Evolutionary conservation across 2,797 vertebrate species (phyloP).

Genomic region (Scleropages formosus): DNA sequence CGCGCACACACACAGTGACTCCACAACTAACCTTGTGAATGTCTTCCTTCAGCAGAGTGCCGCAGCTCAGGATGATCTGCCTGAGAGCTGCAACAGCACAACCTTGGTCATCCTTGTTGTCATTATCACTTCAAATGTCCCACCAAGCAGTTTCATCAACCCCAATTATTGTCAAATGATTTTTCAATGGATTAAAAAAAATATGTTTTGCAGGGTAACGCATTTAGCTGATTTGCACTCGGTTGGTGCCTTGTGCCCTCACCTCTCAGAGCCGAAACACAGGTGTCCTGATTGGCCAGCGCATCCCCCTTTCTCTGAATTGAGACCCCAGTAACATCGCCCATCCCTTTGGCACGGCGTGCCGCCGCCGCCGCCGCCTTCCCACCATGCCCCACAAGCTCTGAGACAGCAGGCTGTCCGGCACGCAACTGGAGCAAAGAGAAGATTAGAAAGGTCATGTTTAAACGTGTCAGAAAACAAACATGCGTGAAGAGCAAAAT

Average conservation of each 20-base stretch:
- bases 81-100: conserved; percentile 65
- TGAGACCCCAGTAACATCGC: conserved; percentile 47
- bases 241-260: background rate
- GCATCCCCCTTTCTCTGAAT: conserved; percentile 76
- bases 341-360: conserved; percentile 64
- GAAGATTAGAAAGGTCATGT: too few relatives aligned
- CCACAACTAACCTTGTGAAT: conserved; percentile 75
- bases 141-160: background rate
- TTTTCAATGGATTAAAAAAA: background rate
- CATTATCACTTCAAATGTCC: background rate
- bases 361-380: conserved; percentile 68
- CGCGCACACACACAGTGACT: background rate
- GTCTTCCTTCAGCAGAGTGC: conserved; percentile 81
- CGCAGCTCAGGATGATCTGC: conserved; percentile 72
- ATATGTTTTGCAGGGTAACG: conserved; percentile 63
- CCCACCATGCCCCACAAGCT: conserved; percentile 62
- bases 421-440: conserved; percentile 63
- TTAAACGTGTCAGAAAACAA: background rate
- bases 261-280: conserved; percentile 76
- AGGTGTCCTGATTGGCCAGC: conserved; percentile 77
- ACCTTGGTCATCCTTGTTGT: conserved; percentile 1
- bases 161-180: background rate
- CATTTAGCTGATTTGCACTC: conserved; percentile 58
- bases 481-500: background rate
- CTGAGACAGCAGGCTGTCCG: conserved; percentile 49